Evolutionary conservation across 2,113 vertebrate species (phyloP).

Genomic region (Epinephelus fuscoguttatus): DNA sequence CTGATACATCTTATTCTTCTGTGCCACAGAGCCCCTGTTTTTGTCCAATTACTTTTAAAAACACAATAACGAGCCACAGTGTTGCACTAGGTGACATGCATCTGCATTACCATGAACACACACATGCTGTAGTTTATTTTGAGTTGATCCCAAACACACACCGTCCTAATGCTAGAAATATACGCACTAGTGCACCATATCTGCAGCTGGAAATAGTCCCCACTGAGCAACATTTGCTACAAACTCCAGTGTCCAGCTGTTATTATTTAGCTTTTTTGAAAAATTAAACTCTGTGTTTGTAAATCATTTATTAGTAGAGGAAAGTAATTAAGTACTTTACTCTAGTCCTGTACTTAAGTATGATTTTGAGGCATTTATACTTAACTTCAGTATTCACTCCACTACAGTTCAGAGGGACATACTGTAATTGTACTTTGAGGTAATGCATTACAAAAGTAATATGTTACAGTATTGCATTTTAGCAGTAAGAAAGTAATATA

Average conservation of each 20-base stretch:
- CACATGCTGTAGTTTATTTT: neutral
- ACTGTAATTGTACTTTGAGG: no score
- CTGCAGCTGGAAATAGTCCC: constrained; percentile 5
- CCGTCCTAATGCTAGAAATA: neutral
- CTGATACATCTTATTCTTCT: neutral
- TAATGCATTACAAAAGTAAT: no score
- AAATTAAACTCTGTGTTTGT: neutral
- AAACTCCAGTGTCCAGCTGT: neutral
- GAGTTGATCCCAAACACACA: neutral
- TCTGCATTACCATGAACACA: neutral
- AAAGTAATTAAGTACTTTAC: no score
- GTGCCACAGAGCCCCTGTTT: neutral
- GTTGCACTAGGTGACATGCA: neutral
- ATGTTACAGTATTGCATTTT: no score
- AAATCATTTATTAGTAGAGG: neutral
- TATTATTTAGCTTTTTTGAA: neutral
- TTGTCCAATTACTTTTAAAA: neutral
- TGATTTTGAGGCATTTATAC: neutral
- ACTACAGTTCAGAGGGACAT: neutral
- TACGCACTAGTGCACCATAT: neutral
- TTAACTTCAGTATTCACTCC: neutral
- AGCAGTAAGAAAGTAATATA: no score
- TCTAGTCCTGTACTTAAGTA: neutral
- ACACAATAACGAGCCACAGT: neutral
- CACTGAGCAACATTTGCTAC: neutral